Evolutionary conservation across 64 coral and sea anemone species (phyloP).

Genomic region (Stichodactyla mertensii): DNA sequence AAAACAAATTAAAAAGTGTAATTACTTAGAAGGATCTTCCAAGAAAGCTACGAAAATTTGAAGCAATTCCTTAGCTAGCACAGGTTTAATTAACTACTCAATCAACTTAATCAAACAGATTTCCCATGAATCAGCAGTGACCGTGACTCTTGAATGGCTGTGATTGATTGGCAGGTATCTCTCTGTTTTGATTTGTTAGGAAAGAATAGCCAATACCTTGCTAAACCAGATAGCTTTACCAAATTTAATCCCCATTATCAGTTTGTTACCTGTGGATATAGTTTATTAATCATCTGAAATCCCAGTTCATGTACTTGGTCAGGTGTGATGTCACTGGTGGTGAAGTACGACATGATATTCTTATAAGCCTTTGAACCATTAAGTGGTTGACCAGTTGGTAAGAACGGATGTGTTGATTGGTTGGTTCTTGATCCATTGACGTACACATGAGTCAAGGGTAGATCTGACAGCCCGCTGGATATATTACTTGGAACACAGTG

Average conservation of each 20-base stretch:
- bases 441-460: conserved; percentile 62
- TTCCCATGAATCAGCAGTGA: no score
- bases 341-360: conserved; percentile 37
- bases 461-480: conserved; percentile 72
- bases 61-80: no score
- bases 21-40: background rate
- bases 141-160: no score
- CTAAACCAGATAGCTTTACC: no score
- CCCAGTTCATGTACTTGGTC: conserved; percentile 41
- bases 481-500: conserved; percentile 74
- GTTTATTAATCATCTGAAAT: conserved; percentile 26
- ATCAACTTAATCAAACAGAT: no score
- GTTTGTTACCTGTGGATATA: conserved; percentile 41
- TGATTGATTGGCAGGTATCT: no score
- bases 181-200: no score
- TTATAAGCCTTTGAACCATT: conserved; percentile 43
- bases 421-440: conserved; percentile 28
- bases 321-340: conserved; percentile 35
- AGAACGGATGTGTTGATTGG: conserved; percentile 17
- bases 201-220: no score
- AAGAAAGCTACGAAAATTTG: background rate
- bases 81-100: no score
- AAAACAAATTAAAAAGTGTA: background rate
- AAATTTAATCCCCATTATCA: no score
- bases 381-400: conserved; percentile 32